Base-by-base conservation (phyloP, 2,113 vertebrate species). In the Atrichornis clamosus region DNA sequence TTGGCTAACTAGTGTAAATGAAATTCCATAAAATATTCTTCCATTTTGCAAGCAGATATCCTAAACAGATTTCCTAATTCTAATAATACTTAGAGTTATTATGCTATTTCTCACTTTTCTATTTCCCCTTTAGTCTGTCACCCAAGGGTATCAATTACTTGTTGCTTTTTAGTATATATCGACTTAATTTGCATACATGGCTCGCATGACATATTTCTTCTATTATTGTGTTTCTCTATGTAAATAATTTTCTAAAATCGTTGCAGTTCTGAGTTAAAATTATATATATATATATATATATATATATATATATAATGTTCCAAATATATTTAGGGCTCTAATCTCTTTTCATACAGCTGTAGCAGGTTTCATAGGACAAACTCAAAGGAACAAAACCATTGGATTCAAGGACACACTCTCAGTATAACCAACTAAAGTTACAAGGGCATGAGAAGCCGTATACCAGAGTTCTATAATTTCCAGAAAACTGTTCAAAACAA, bases 321-420 rank as follows among this genome's bases (percentile, higher is more conserved):
- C 56, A 90, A 92, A 81, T 96, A 80, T 92, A 90, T 94, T 95
- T 90, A 97, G 60, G 62, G 53, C 37, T 85, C n/a, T 87, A 92
- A 88, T 93, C 73, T 64, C 83, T 24, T 81, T 94, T 89, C 84
- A 64, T 65, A 39, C 60, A 93, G 55, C 63, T 50, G 3, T 41
- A 91, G 62, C 44, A 44, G 70, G 62, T 89, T 92, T 79, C 69
- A 63, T 47, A 90, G 41, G 26, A 93, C 33, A 94, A 95, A 79
- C 33, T 7, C 64, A 68, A 84, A 93, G 26, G 8, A 86, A 75
- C 1, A 74, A 87, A 90, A 44, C 10, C 2, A 1, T 16, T 74
- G 41, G 79, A 55, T 68, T 85, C 67, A 92, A 89, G 56, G 76
- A 52, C 39, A 74, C 22, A 22, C 21, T 72, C 83, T 56, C 68